These are phyloP conservation scores for Microtus montanus DNA, from an alignment of 2,113 vertebrate species.

Conservation along the genomic window DNA sequence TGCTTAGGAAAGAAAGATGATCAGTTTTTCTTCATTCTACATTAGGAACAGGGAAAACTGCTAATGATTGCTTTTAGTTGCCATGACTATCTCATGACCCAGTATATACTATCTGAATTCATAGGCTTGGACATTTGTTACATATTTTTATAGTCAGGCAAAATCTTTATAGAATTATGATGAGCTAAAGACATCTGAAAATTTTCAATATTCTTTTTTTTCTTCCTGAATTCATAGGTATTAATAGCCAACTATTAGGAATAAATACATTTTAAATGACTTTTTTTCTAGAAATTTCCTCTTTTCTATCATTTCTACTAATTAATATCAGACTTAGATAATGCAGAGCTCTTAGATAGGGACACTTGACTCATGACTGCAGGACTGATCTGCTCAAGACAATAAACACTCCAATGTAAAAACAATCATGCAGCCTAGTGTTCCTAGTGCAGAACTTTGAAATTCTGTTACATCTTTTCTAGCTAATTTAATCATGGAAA, in stretches of 20 bases:
- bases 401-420: background rate
- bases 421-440: too few relatives aligned
- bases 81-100: background rate
- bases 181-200: background rate
- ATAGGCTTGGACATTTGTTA: background rate
- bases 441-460: too few relatives aligned
- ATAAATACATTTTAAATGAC: background rate
- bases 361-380: background rate
- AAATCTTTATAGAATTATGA: background rate
- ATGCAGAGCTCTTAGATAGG: background rate
- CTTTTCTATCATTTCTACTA: background rate
- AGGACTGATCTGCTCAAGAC: background rate
- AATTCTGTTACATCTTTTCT: background rate
- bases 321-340: background rate
- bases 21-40: background rate
- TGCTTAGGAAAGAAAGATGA: background rate
- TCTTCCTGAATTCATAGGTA: background rate
- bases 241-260: background rate
- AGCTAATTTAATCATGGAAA: background rate
- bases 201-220: background rate
- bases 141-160: background rate
- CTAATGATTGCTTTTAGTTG: background rate
- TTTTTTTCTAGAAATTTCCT: background rate
- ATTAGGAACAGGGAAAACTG: background rate
- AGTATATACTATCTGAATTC: background rate